Evolutionary conservation across 2,888 invertebrate species (phyloP).

Genomic region (Polyommatus iphigenia): DNA sequence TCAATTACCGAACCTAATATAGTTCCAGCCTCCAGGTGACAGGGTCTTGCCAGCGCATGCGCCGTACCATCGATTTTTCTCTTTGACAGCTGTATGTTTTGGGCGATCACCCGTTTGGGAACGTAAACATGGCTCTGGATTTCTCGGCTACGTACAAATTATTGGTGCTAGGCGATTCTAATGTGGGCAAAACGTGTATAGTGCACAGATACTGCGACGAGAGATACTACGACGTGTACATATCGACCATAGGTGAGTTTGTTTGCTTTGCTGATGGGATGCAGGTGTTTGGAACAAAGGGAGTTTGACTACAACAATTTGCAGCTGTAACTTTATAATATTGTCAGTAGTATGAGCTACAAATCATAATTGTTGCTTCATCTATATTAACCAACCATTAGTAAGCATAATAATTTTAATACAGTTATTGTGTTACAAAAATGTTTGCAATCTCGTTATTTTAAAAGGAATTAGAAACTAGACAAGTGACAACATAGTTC

Average conservation of each 20-base stretch:
- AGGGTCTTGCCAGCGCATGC: constrained; percentile 58
- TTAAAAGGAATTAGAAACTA: too few relatives aligned
- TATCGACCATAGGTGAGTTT: constrained; percentile 92
- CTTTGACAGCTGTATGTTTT: constrained; percentile 78
- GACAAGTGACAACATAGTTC: too few relatives aligned
- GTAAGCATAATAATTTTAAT: too few relatives aligned
- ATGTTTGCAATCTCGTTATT: too few relatives aligned
- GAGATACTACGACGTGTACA: constrained; percentile 93
- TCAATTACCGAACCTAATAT: constrained; percentile 17
- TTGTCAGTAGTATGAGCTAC: background rate
- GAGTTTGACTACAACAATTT: constrained; percentile 43
- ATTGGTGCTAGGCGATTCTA: constrained; percentile 92
- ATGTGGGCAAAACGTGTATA: constrained; percentile 94
- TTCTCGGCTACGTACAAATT: constrained; percentile 93
- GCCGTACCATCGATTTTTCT: constrained; percentile 75
- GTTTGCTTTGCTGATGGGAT: constrained; percentile 47
- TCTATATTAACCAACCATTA: too few relatives aligned
- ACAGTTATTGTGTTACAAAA: too few relatives aligned
- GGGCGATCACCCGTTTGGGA: constrained; percentile 68
- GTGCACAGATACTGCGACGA: constrained; percentile 95
- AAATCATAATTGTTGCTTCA: too few relatives aligned
- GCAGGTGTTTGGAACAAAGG: constrained; percentile 39
- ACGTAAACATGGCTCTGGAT: constrained; percentile 87
- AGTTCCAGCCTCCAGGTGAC: background rate
- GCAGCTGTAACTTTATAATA: background rate